Conservation (phyloP, 1,140 invertebrate species). For the Eubasilissa regina region DNA sequence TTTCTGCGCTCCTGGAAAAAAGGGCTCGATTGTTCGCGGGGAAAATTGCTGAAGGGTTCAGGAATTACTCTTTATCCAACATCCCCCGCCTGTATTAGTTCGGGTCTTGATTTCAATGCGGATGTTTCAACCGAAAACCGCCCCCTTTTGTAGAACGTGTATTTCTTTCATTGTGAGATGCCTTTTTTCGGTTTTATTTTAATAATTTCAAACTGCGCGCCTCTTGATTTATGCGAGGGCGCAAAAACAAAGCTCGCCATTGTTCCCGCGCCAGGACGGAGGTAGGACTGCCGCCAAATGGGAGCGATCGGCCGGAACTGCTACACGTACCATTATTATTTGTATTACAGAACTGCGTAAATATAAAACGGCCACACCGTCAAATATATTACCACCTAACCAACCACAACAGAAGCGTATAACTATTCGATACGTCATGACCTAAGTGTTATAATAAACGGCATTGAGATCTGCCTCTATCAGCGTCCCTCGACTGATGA, state of each 20-base stretch:
- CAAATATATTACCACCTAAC: too few species aligned
- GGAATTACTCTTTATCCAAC: conserved; percentile 43
- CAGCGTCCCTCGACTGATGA: too few species aligned
- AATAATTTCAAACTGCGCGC: conserved; percentile 61
- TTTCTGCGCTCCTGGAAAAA: conserved; percentile 41
- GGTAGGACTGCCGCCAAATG: conserved; percentile 16
- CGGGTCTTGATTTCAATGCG: conserved; percentile 54
- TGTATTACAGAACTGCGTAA: background rate
- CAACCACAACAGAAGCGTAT: too few species aligned
- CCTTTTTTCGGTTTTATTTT: conserved; percentile 59
- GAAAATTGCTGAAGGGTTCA: conserved; percentile 40
- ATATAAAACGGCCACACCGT: too few species aligned
- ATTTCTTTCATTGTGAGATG: conserved; percentile 58
- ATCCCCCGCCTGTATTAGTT: conserved; percentile 52
- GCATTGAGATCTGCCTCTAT: too few species aligned
- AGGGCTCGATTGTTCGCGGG: conserved; percentile 40
- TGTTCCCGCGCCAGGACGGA: conserved; percentile 40
- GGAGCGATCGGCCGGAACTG: conserved; percentile 42
- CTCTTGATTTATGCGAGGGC: conserved; percentile 57
- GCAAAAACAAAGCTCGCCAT: conserved; percentile 55
- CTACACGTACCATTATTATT: background rate
- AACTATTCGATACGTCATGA: too few species aligned
- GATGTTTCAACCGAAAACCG: conserved; percentile 53
- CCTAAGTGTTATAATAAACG: too few species aligned
- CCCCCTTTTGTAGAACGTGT: conserved; percentile 49